These are phyloP conservation scores for Onthophagus taurus DNA, from an alignment of 1,140 invertebrate genomes.

Conservation along the genomic window DNA sequence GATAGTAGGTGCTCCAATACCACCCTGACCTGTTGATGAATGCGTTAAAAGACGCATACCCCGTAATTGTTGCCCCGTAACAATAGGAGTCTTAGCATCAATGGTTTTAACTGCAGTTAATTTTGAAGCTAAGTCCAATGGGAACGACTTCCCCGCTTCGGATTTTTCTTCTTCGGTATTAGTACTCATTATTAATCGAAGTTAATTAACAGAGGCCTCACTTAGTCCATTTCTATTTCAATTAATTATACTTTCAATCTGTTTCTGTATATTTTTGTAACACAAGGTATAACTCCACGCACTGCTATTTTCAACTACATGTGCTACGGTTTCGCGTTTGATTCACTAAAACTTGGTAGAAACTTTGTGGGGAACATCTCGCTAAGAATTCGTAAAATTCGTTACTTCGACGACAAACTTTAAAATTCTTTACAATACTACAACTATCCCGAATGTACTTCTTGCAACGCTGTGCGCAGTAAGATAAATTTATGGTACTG, in stretches of 20 bases:
- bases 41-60: constrained; percentile 33
- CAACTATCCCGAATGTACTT: not conserved
- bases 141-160: constrained; percentile 30
- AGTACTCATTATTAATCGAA: constrained; percentile 29
- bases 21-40: constrained; percentile 19
- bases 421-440: constrained; percentile 7
- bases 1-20: constrained; percentile 26
- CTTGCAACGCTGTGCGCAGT: constrained; percentile 9
- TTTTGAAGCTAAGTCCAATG: constrained; percentile 34
- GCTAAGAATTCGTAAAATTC: not conserved
- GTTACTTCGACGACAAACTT: constrained; percentile 5
- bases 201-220: not conserved
- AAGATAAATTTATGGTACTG: not conserved
- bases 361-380: not conserved
- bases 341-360: not conserved
- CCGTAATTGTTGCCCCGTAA: constrained; percentile 29
- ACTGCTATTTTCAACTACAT: constrained; percentile 1
- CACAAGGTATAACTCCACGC: not conserved
- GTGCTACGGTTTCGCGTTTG: too few species aligned
- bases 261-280: constrained; percentile 3
- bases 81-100: constrained; percentile 30
- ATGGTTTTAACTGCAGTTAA: constrained; percentile 28
- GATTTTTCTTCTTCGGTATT: constrained; percentile 34
- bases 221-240: constrained; percentile 1
- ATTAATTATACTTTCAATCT: constrained; percentile 10